These are phyloP conservation scores for Gymnoscopelus microlampas DNA, from an alignment of 2,797 vertebrate genomes.

Conservation along the genomic window DNA sequence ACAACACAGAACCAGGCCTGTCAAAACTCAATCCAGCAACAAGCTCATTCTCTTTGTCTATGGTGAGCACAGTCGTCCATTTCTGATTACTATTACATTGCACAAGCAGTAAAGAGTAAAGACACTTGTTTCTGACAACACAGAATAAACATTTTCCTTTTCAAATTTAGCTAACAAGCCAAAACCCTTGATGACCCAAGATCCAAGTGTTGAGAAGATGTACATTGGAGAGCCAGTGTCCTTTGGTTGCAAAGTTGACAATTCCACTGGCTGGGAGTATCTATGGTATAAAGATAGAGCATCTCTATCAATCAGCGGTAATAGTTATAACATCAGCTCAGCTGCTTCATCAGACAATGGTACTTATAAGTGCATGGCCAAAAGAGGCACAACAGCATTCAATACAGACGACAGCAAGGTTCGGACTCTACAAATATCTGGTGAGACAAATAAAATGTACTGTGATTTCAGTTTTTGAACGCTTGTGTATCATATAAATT, in stretches of 20 bases:
- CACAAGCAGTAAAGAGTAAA: too few relatives aligned
- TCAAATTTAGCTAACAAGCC: conserved; percentile 34
- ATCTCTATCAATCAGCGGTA: fast-evolving
- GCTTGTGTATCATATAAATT: neutral
- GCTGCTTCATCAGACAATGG: fast-evolving
- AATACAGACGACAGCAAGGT: neutral
- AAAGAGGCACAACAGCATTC: conserved; percentile 18
- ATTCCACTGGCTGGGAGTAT: conserved; percentile 47
- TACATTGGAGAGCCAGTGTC: conserved; percentile 49
- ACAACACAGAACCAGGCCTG: conserved; percentile 31
- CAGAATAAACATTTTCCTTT: too few relatives aligned
- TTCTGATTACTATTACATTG: too few relatives aligned
- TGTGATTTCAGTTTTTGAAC: neutral
- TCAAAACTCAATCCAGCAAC: conserved; percentile 26
- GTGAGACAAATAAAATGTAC: conserved; percentile 31
- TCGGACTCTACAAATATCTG: neutral
- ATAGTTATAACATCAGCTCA: fast-evolving
- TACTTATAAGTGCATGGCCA: conserved; percentile 43
- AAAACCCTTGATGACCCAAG: conserved; percentile 27
- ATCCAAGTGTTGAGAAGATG: conserved; percentile 26
- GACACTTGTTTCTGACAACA: too few relatives aligned
- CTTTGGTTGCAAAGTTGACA: conserved; percentile 37
- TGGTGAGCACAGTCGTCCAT: conserved; percentile 36
- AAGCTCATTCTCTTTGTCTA: conserved; percentile 5
- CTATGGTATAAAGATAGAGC: conserved; percentile 39